Conservation (phyloP, 2,888 invertebrate species). For the Tenodera sinensis region DNA sequence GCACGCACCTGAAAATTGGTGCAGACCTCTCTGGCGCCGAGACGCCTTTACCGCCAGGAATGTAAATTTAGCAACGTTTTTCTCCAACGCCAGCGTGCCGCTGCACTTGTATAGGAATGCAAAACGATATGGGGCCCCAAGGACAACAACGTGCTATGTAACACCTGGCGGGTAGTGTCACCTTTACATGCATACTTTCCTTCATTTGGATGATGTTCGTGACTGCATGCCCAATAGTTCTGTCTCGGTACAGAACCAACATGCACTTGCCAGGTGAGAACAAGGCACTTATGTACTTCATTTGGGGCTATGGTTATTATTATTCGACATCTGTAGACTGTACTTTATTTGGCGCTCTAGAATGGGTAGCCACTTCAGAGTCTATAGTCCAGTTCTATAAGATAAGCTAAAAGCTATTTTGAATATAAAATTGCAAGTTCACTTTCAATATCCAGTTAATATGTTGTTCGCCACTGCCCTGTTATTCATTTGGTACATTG, state of each 20-base stretch:
- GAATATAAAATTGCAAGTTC: too few species aligned
- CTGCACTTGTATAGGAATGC: not conserved
- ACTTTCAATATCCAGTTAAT: too few species aligned
- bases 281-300: too few species aligned
- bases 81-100: not conserved
- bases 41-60: not conserved
- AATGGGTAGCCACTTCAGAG: too few species aligned
- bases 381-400: too few species aligned
- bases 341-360: too few species aligned
- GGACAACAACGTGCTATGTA: not conserved
- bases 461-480: too few species aligned
- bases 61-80: not conserved
- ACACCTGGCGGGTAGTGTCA: not conserved
- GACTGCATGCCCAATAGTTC: not conserved
- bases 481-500: too few species aligned
- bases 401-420: too few species aligned
- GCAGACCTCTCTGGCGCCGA: not conserved
- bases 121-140: not conserved
- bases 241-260: not conserved
- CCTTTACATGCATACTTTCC: not conserved
- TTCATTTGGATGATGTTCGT: not conserved
- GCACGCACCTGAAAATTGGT: not conserved
- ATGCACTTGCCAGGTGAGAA: too few species aligned
- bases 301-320: too few species aligned
- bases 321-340: too few species aligned